Conservation (phyloP, 1,140 invertebrate species). For the Anagrus nilaparvatae region DNA sequence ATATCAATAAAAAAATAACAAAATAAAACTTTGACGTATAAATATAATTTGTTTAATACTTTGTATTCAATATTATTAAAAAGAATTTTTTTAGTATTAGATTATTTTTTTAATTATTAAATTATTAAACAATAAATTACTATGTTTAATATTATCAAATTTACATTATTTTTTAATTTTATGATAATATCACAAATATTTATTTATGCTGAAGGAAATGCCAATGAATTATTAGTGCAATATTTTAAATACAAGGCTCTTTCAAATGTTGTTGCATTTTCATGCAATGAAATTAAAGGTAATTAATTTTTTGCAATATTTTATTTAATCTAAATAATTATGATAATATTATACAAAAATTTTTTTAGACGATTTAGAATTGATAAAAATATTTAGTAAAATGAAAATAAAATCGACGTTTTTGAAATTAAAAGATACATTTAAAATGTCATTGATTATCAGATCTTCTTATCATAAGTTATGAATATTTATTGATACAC, state of each 20-base stretch:
- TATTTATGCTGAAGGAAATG: no score
- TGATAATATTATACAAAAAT: background rate
- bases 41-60: no score
- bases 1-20: no score
- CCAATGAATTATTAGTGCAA: conserved; percentile 2
- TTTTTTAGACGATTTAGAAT: conserved; percentile 1
- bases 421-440: conserved; percentile 1
- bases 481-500: conserved; percentile 7
- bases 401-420: background rate
- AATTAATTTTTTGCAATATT: background rate
- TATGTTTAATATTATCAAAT: no score
- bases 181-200: no score
- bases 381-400: conserved; percentile 1
- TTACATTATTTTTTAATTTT: no score
- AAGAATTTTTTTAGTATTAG: no score
- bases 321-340: no score
- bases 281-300: conserved; percentile 4
- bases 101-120: no score
- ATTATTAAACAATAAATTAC: no score
- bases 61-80: no score
- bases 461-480: background rate
- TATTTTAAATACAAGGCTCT: conserved; percentile 5
- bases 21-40: no score
- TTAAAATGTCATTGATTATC: background rate
- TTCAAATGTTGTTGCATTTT: conserved; percentile 2